These are phyloP conservation scores for Ferrisia virgata DNA, from an alignment of 2,888 invertebrate species.

Conservation along the genomic window DNA sequence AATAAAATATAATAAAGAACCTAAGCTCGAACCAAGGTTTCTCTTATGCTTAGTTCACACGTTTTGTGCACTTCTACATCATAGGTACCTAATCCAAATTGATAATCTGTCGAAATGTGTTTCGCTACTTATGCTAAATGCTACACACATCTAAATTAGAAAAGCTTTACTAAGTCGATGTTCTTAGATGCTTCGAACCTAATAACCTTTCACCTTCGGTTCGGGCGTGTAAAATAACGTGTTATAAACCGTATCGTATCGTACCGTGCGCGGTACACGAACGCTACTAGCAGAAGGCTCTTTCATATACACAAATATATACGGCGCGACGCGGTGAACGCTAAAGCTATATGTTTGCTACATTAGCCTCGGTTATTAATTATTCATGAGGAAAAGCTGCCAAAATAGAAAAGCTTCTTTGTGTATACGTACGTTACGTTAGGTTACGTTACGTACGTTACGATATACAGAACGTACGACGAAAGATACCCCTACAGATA, in stretches of 20 bases:
- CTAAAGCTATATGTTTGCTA: neutral
- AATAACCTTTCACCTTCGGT: neutral
- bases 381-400: constrained; percentile 31
- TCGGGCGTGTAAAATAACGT: neutral
- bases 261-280: neutral
- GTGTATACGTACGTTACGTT: neutral
- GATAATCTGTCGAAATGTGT: neutral
- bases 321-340: neutral
- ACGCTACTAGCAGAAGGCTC: neutral
- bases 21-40: too few relatives aligned
- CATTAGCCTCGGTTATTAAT: constrained; percentile 18
- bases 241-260: neutral
- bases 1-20: too few relatives aligned
- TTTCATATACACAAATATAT: neutral
- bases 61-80: too few relatives aligned
- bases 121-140: neutral
- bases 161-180: neutral
- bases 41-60: too few relatives aligned
- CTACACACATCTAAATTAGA: neutral
- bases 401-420: constrained; percentile 22
- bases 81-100: neutral
- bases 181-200: neutral
- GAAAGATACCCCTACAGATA: neutral
- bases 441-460: too few relatives aligned
- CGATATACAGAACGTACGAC: too few relatives aligned